Evolutionary conservation across 2,888 invertebrate species (phyloP).

Genomic region (Serrognathus titanus): DNA sequence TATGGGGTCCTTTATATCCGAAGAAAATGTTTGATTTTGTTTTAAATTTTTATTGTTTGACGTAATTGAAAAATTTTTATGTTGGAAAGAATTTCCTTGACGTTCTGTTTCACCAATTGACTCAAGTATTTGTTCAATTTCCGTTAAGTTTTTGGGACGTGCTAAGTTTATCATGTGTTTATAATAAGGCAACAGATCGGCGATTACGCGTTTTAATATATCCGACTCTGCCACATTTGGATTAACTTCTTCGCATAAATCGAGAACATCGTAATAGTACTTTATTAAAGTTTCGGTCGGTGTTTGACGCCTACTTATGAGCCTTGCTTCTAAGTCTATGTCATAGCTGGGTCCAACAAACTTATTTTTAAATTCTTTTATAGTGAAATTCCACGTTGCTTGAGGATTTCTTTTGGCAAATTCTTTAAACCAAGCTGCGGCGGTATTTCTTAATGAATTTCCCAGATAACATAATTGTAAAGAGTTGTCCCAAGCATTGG

Average conservation of each 20-base stretch:
- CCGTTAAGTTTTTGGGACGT: neutral
- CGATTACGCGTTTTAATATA: neutral
- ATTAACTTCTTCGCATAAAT: neutral
- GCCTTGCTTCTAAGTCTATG: neutral
- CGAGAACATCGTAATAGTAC: neutral
- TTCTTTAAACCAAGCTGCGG: neutral
- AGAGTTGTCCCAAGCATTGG: neutral
- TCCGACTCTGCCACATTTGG: neutral
- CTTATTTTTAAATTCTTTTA: too few relatives aligned
- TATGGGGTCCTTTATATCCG: too few relatives aligned
- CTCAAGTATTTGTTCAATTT: neutral
- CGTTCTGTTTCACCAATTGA: neutral
- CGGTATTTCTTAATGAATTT: too few relatives aligned
- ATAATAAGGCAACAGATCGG: neutral
- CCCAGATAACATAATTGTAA: neutral
- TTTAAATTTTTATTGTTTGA: too few relatives aligned
- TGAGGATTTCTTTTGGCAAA: neutral
- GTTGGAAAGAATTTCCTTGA: neutral
- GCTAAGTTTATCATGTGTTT: neutral
- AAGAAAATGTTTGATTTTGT: too few relatives aligned
- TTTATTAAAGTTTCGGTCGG: neutral
- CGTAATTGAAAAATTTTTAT: neutral
- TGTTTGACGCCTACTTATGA: neutral
- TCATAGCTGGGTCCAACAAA: neutral
- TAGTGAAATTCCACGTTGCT: neutral